Evolutionary conservation across 2,888 invertebrate species (phyloP), one percentile per base, ranked within the genome.

Genomic region (Cordylochernes scorpioides): DNA sequence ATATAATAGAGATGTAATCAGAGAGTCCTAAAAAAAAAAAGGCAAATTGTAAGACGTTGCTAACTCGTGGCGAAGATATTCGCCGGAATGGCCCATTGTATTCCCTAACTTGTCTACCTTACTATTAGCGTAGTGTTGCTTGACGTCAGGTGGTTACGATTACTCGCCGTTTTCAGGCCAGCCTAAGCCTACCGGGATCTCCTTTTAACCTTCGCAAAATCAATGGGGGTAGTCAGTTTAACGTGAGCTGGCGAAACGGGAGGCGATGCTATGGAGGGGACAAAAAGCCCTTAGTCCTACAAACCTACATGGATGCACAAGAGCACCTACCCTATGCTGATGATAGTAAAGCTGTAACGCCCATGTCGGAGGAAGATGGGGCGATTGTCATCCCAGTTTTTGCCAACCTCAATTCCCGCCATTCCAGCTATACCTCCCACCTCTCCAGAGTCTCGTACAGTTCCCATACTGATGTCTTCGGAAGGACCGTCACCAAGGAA

Each of bases 291-390:
- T 63, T 86, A 48, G 82, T 88, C 42, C 64, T 84, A 44, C 34
- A 34, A 25, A 84, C 84, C 43, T 84, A 84, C 62, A 65, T 82
- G 56, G 86, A 57, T 41, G 49, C 50, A 26, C 49, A 58, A 49
- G 80, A 82, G 60, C 82, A 84, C 57, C 65, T 91, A 50, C 88
- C 88, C 34, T 91, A 82, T 53, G 88, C 86, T 34, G 91, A 91
- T 54, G 91, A 88, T 58, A 86, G 86, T 39, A 80, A 80, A 50
- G 88, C 86, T 41, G 88, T 84, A 35, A 91, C 88, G 38, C 91
- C 91, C 30, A 82, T 86, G 74, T 86, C 84, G 40, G 88, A 88
- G 59, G 88, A 88, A 58, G 84, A 82, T 56, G 82, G 82, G 49
- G 78, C 78, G 51, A 80, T 84, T 56, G 74, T 84, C 49, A 75